Evolutionary conservation across 2,888 invertebrate species (phyloP).

Genomic region (Branchipolynoe longqiensis): DNA sequence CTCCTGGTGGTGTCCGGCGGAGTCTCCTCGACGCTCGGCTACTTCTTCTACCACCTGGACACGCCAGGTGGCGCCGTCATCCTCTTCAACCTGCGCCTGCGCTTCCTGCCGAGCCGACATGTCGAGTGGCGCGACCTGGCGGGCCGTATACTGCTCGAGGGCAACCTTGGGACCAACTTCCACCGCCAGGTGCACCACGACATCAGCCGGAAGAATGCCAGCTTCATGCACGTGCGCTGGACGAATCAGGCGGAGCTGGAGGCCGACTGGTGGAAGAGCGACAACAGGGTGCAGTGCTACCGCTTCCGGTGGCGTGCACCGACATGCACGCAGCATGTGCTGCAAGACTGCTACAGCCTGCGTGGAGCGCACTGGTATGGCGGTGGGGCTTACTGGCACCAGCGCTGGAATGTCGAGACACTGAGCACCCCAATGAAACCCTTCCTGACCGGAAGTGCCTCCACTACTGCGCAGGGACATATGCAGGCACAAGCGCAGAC

Average conservation of each 20-base stretch:
- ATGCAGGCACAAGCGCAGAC: too few species aligned
- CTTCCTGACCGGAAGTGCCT: constrained; percentile 8
- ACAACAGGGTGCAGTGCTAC: constrained; percentile 17
- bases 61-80: constrained; percentile 43
- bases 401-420: constrained; percentile 43
- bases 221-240: constrained; percentile 33
- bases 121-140: constrained; percentile 2
- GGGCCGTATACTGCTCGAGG: constrained; percentile 25
- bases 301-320: constrained; percentile 20
- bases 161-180: constrained; percentile 24
- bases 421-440: background rate
- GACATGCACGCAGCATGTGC: constrained; percentile 12
- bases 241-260: constrained; percentile 22
- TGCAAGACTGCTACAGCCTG: constrained; percentile 38
- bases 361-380: constrained; percentile 45
- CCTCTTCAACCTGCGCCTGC: constrained; percentile 42
- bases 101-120: constrained; percentile 38
- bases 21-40: constrained; percentile 22
- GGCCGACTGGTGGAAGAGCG: constrained; percentile 26
- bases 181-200: constrained; percentile 26
- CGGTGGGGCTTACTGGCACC: constrained; percentile 8
- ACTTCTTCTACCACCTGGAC: constrained; percentile 52
- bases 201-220: constrained; percentile 1
- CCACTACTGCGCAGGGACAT: background rate
- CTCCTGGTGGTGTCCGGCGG: background rate